Evolutionary conservation across 2,888 invertebrate species (phyloP).

Genomic region (Eutolmus rufibarbis): DNA sequence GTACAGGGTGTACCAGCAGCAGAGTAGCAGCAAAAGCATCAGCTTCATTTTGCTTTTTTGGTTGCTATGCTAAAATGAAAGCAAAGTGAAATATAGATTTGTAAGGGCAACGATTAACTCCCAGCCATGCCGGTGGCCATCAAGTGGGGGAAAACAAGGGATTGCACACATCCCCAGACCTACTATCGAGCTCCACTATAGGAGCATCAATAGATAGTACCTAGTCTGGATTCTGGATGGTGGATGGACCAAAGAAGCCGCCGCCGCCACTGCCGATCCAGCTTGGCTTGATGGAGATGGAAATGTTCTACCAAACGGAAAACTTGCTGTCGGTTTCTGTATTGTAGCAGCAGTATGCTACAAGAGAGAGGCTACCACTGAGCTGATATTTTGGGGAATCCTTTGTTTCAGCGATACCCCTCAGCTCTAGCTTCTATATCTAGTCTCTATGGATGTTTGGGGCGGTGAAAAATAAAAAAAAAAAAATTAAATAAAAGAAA

Average conservation of each 20-base stretch:
- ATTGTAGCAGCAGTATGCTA: neutral
- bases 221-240: neutral
- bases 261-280: neutral
- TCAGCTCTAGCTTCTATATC: neutral
- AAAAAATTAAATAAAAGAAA: too few relatives aligned
- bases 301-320: neutral
- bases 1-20: neutral
- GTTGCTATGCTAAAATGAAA: neutral
- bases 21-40: neutral
- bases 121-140: neutral
- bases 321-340: neutral
- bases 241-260: neutral
- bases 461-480: neutral
- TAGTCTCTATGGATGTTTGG: neutral
- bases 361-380: neutral
- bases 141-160: neutral
- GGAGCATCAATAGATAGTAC: neutral
- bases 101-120: neutral
- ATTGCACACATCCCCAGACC: neutral
- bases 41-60: neutral
- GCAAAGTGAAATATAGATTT: neutral
- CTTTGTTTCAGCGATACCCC: neutral
- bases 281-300: neutral
- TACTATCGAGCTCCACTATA: neutral
- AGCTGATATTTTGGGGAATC: neutral